Percentiles rank a stretch among this genome's conserved stretches.
phyloP scores from a whole-genome alignment of 2,888 invertebrate genomes.

The Drosophila emarginata region DNA sequence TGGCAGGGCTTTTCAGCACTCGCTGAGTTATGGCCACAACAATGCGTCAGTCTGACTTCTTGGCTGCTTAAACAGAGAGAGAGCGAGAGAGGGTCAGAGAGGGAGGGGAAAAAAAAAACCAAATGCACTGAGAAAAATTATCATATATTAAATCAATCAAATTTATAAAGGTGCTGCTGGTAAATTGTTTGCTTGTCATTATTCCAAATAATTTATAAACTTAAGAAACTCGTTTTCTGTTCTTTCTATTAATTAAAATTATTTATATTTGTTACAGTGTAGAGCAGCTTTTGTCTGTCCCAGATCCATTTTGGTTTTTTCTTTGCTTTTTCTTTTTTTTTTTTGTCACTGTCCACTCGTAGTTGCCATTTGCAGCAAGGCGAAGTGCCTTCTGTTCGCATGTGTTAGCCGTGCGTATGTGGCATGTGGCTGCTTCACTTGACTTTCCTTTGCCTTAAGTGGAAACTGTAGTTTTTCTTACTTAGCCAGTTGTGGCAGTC shows the following conservation, averaged over 20 bases:
- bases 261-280: background rate
- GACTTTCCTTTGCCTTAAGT: constrained; percentile 61
- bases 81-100: background rate
- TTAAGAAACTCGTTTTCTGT: too few species aligned
- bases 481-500: constrained; percentile 52
- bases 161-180: too few species aligned
- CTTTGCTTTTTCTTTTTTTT: constrained; percentile 35
- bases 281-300: background rate
- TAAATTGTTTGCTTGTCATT: too few species aligned
- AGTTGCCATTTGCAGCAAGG: constrained; percentile 67
- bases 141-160: too few species aligned
- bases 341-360: constrained; percentile 78
- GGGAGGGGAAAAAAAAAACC: too few species aligned
- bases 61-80: background rate
- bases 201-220: too few species aligned
- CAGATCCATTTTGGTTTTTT: background rate
- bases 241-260: background rate
- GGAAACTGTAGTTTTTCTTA: constrained; percentile 79
- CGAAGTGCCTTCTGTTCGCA: constrained; percentile 35
- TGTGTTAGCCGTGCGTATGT: constrained; percentile 34
- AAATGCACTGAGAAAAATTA: background rate
- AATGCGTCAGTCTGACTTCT: constrained; percentile 74
- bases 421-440: constrained; percentile 28
- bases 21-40: constrained; percentile 76
- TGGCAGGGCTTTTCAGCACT: constrained; percentile 17